A percentile compares a stretch with the other conserved stretches of the same genome.
Evolutionary conservation across 1,140 invertebrate species (phyloP).

Genomic region (Nasonia giraulti): DNA sequence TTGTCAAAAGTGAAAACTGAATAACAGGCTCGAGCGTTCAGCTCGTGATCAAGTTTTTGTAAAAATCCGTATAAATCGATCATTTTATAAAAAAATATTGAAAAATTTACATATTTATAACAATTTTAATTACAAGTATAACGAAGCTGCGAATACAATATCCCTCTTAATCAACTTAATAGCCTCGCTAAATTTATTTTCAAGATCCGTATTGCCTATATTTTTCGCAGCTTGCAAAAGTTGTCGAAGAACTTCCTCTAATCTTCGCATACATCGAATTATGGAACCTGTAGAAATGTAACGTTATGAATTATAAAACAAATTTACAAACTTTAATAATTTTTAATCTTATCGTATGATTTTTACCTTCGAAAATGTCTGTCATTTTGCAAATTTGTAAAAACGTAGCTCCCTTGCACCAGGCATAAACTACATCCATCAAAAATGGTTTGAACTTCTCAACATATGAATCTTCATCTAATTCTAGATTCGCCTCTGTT

Average conservation of each 20-base stretch:
- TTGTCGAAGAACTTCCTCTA: constrained; percentile 97
- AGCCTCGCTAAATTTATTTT: constrained; percentile 96
- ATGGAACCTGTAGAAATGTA: constrained; percentile 87
- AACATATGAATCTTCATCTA: constrained; percentile 94
- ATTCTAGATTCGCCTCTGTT: constrained; percentile 90
- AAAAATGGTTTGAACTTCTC: constrained; percentile 94
- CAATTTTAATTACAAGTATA: constrained; percentile 87
- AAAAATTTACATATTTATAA: constrained; percentile 47
- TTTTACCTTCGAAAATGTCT: constrained; percentile 96
- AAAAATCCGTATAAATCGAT: background rate
- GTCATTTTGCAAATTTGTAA: constrained; percentile 96
- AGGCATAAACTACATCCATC: constrained; percentile 98
- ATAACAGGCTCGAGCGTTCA: constrained; percentile 17
- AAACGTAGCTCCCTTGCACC: constrained; percentile 97
- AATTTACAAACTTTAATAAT: constrained; percentile 31
- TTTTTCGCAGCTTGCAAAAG: constrained; percentile 97
- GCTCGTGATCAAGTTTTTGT: constrained; percentile 34
- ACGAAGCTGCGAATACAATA: constrained; percentile 98
- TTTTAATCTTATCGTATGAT: constrained; percentile 39
- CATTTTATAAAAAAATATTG: constrained; percentile 46
- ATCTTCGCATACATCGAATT: constrained; percentile 95
- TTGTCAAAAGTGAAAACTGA: constrained; percentile 18
- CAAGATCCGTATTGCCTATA: constrained; percentile 96
- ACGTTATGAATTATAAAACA: constrained; percentile 1
- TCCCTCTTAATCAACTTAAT: constrained; percentile 96